Evolutionary conservation across 1,140 invertebrate genomes (phyloP).

Genomic region (Apis laboriosa): DNA sequence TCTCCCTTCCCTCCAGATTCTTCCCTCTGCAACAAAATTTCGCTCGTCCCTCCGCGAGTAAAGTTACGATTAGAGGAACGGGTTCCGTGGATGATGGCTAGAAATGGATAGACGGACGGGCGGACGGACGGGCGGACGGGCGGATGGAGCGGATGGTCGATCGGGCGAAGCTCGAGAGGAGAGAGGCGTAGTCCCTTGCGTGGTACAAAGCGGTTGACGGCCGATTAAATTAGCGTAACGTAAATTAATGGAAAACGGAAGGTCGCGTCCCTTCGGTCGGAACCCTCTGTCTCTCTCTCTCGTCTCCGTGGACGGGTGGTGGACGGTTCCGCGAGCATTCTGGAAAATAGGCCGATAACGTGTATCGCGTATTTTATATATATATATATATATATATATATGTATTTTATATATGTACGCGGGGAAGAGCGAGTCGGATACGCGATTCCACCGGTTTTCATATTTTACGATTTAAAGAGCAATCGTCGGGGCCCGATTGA

Average conservation of each 20-base stretch:
- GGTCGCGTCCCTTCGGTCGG: background rate
- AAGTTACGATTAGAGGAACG: no score
- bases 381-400: no score
- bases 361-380: background rate
- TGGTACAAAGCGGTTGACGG: background rate
- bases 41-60: background rate
- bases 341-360: background rate
- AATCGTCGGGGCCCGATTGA: conserved; percentile 54
- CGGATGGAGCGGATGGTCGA: no score
- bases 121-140: no score
- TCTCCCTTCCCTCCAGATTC: no score
- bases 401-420: no score
- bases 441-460: conserved; percentile 57
- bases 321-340: background rate
- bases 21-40: no score
- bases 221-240: conserved; percentile 30
- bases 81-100: no score
- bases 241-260: conserved; percentile 3
- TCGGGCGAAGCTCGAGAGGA: background rate
- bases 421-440: conserved; percentile 26
- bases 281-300: no score
- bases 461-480: conserved; percentile 54
- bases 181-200: background rate
- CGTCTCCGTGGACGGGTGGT: background rate
- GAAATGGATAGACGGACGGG: no score